A percentile compares a stretch with the other conserved stretches of the same genome.
phyloP scores from a whole-genome alignment of 2,888 invertebrate genomes.

The Leucophenga montana region DNA sequence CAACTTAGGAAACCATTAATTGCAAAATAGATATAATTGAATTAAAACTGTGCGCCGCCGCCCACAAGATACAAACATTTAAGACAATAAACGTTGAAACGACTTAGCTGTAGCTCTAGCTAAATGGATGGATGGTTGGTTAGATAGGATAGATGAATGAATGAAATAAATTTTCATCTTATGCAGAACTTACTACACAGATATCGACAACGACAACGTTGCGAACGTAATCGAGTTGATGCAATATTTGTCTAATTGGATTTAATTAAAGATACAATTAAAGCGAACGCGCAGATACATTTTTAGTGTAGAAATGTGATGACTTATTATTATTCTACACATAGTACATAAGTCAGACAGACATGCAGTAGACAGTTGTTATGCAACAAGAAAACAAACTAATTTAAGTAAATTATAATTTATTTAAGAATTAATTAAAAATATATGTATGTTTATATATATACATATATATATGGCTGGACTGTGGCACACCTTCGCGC shows the following conservation, averaged over 20 bases:
- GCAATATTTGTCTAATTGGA: constrained; percentile 49
- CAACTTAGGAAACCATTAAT: constrained; percentile 23
- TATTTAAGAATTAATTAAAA: constrained; percentile 20
- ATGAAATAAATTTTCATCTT: background rate
- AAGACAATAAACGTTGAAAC: constrained; percentile 15
- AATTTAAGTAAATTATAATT: constrained; percentile 52
- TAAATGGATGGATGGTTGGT: background rate
- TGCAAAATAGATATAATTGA: constrained; percentile 50
- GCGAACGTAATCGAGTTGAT: constrained; percentile 12
- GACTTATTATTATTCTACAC: constrained; percentile 20
- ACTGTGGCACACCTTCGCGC: constrained; percentile 38
- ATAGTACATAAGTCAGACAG: background rate
- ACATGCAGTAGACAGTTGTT: constrained; percentile 4
- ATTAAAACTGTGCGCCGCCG: constrained; percentile 56
- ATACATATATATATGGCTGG: constrained; percentile 60
- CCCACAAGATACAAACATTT: constrained; percentile 44
- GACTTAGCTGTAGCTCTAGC: constrained; percentile 19
- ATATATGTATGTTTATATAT: constrained; percentile 25
- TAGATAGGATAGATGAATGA: background rate
- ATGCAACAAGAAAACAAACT: background rate
- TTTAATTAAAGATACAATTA: constrained; percentile 61
- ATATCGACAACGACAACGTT: too few relatives aligned
- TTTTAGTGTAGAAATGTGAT: background rate
- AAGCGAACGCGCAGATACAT: constrained; percentile 29
- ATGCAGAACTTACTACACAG: background rate